phyloP scores from a whole-genome alignment of 2,797 vertebrate species.

The Myotis pilosus region DNA sequence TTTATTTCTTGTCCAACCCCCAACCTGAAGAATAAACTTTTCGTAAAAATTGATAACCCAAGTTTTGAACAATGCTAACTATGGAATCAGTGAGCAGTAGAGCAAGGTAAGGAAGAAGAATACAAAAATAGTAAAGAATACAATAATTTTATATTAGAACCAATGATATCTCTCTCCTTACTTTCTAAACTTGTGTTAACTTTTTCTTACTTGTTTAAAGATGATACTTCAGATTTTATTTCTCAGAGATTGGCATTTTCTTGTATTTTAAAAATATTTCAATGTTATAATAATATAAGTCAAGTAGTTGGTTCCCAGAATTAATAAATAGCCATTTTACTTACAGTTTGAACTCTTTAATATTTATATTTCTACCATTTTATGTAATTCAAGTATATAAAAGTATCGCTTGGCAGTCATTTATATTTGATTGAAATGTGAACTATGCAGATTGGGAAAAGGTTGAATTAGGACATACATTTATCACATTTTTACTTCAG shows the following conservation, averaged over 20 bases:
- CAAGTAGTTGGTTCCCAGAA: background rate
- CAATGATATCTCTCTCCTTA: background rate
- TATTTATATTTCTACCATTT: constrained; percentile 65
- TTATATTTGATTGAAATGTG: constrained; percentile 65
- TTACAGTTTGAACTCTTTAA: constrained; percentile 44
- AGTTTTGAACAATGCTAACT: background rate
- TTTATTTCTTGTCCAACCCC: background rate
- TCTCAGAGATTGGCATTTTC: background rate
- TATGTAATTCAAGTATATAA: constrained; percentile 37
- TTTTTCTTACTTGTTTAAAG: background rate
- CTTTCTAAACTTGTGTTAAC: background rate
- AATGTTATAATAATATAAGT: background rate
- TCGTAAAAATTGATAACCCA: constrained; percentile 58
- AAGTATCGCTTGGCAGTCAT: constrained; percentile 38
- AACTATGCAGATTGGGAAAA: constrained; percentile 63
- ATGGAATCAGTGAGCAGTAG: background rate
- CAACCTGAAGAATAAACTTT: background rate
- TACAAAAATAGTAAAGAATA: background rate
- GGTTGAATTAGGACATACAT: constrained; percentile 68
- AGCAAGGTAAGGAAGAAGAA: background rate
- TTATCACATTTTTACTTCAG: constrained; percentile 67
- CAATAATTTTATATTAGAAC: background rate
- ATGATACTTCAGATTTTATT: background rate
- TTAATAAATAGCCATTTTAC: constrained; percentile 6
- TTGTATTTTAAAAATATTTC: background rate